phyloP scores from a whole-genome alignment of 2,888 invertebrate species.

The Noctua janthe region DNA sequence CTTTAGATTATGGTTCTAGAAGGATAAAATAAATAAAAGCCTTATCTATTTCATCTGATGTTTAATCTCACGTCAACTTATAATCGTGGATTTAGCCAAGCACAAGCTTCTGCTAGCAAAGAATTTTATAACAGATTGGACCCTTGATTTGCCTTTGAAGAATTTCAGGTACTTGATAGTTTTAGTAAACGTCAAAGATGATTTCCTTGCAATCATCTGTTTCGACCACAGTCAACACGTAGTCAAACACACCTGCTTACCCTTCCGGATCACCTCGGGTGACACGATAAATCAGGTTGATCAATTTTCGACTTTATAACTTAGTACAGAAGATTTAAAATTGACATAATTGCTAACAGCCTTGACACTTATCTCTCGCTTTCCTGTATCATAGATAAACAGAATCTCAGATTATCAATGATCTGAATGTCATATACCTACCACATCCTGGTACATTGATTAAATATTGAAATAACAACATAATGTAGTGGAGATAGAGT shows the following conservation, averaged over 20 bases:
- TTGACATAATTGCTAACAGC: not conserved
- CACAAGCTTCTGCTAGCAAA: too few species aligned
- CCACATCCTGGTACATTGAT: slow-evolving; percentile 15
- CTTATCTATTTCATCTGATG: not conserved
- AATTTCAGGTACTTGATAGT: not conserved
- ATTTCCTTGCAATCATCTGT: not conserved
- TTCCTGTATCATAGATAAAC: slow-evolving; percentile 65
- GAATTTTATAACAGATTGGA: not conserved
- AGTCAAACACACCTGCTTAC: not conserved
- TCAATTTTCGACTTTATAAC: slow-evolving; percentile 9
- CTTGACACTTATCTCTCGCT: slow-evolving; percentile 60
- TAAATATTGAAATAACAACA: not conserved
- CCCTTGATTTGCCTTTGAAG: not conserved
- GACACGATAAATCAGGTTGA: not conserved
- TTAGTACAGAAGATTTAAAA: not conserved
- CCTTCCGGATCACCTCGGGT: not conserved
- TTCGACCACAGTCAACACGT: not conserved
- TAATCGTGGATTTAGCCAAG: too few species aligned
- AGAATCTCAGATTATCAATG: slow-evolving; percentile 60
- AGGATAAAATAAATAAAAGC: not conserved
- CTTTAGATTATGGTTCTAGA: not conserved
- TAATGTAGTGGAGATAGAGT: not conserved
- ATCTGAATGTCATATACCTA: slow-evolving; percentile 40
- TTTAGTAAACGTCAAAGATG: not conserved
- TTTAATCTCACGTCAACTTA: not conserved